Base-by-base conservation (phyloP, 1,140 invertebrate species). In the Mercenaria mercenaria region DNA sequence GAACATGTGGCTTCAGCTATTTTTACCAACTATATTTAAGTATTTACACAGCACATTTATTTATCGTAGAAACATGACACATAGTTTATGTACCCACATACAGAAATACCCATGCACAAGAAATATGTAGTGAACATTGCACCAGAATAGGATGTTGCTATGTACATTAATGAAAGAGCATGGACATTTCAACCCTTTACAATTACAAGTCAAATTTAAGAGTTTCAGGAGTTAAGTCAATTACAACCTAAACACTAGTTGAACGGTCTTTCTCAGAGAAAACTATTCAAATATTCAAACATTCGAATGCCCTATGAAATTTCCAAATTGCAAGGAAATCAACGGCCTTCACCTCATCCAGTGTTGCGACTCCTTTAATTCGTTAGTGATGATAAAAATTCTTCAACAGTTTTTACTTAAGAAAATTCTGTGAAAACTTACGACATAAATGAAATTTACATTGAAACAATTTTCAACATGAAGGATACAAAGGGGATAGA, bases 11-110 rank as follows among this genome's bases (percentile, higher is more conserved):
- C 18, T 29, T 32, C 15, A 37, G 26, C 47, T 56, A 47, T 52
- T 56, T 80, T 80, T 80, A 56, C 47, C 23, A 47, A 80, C 47
- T 59, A 52, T 34, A 1, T 80, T 29, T 20, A 47, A 80, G 0
- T 37, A 47, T 52, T n/a, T 59, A 80, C 32, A 80, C 47, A 59
- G 23, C 26, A 32, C 77, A 80, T n/a, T 29, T 80, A 34, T 32
- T 56, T 15, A 80, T 52, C 18, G 29, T 80, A 18, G 34, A 23
- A 52, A 56, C 3, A 80, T 4, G 50, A 50, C 4, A 56, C 77
- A 34, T 56, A 80, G 29, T 80, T 56, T 56, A 56, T 80, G 77
- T 80, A 80, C 77, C 77, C 77, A 80, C 43, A 80, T 80, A 32
- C 6, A 77, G 59, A 64, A 64, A 64, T n/a, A 64, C 8, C n/a